phyloP scores from a whole-genome alignment of 2,113 vertebrate genomes.

The Piliocolobus tephrosceles region DNA sequence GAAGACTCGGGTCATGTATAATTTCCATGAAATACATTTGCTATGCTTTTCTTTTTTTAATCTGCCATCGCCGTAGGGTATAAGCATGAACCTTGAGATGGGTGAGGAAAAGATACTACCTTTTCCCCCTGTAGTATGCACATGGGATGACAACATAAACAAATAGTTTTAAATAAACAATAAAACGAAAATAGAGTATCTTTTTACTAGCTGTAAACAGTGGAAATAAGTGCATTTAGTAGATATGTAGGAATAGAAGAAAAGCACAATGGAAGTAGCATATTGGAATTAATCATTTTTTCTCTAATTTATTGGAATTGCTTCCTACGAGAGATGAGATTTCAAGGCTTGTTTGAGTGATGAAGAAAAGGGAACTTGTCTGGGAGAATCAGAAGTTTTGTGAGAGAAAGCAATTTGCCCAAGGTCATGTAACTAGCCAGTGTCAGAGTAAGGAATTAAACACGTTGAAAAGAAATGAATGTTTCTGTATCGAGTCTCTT shows the following conservation, averaged over 20 bases:
- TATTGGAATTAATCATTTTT: slow-evolving; percentile 59
- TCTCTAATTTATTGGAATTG: slow-evolving; percentile 65
- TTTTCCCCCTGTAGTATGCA: background rate
- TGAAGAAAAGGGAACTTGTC: slow-evolving; percentile 60
- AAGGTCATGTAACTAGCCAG: slow-evolving; percentile 72
- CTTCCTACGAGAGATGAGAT: slow-evolving; percentile 67
- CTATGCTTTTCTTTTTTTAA: background rate
- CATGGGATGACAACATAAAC: background rate
- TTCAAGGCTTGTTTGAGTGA: slow-evolving; percentile 60
- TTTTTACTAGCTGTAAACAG: background rate
- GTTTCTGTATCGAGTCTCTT: slow-evolving; percentile 57
- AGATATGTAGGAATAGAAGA: background rate
- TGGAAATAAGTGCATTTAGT: background rate
- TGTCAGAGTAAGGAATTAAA: slow-evolving; percentile 69
- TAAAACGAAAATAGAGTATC: background rate
- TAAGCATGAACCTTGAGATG: background rate
- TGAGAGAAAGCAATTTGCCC: slow-evolving; percentile 74
- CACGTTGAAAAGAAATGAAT: slow-evolving; percentile 66
- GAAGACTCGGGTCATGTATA: background rate
- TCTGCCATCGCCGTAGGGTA: background rate
- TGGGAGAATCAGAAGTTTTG: slow-evolving; percentile 64
- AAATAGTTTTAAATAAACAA: background rate
- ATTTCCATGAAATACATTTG: background rate
- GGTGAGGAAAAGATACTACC: background rate
- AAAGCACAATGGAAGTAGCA: background rate